Percentiles rank a stretch among this genome's conserved stretches.
These are phyloP conservation scores for Solenodon paradoxus DNA, from an alignment of 2,113 vertebrate species.

Conservation along the genomic window DNA sequence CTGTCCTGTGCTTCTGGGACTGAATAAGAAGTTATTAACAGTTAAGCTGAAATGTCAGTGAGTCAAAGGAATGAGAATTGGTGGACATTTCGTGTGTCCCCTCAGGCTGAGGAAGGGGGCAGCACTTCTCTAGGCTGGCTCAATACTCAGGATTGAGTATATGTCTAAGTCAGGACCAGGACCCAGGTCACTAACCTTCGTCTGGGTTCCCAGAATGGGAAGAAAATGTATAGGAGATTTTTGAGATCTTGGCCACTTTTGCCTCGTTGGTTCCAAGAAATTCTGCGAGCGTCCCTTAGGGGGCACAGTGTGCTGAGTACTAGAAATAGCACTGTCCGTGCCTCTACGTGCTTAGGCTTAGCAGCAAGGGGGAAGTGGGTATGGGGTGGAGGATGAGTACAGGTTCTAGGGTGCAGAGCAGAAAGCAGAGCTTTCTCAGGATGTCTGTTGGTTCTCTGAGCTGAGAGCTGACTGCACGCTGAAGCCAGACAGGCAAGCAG, in stretches of 20 bases:
- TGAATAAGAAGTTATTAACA: background rate
- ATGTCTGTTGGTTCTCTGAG: background rate
- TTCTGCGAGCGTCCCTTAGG: background rate
- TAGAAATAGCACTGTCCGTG: background rate
- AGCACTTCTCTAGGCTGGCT: background rate
- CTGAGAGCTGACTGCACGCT: background rate
- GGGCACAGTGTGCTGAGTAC: accelerated
- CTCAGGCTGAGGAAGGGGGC: background rate
- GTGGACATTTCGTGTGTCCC: background rate
- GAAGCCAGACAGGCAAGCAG: background rate
- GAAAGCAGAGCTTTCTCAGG: too few relatives aligned
- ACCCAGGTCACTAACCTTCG: background rate
- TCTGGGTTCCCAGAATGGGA: background rate
- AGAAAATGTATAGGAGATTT: background rate
- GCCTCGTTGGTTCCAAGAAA: background rate
- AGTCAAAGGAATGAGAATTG: background rate
- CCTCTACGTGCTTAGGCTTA: too few relatives aligned
- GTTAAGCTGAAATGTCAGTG: background rate
- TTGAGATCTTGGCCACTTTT: background rate
- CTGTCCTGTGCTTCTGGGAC: background rate
- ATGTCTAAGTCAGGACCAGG: background rate
- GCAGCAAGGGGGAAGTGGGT: background rate
- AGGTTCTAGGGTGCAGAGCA: too few relatives aligned
- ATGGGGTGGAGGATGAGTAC: background rate
- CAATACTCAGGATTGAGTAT: too few relatives aligned